A percentile compares a stretch with the other conserved stretches of the same genome.
Conservation (phyloP, 2,888 invertebrate genomes). For the Rhagonycha fulva region DNA sequence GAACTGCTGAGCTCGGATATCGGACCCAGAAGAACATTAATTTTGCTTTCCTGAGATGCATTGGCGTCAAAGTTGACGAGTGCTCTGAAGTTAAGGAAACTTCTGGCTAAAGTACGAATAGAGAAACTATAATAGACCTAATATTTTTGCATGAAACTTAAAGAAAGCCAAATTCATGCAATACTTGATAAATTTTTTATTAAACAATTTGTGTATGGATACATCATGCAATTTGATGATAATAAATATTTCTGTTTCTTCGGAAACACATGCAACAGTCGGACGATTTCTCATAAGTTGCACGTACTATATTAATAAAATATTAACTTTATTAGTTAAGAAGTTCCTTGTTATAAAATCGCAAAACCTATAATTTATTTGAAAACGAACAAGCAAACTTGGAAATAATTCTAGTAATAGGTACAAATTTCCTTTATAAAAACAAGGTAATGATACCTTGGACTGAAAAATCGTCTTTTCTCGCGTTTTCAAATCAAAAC, state of each 20-base stretch:
- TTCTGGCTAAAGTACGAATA: conserved; percentile 47
- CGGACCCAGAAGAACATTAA: conserved; percentile 99
- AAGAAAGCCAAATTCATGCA: background rate
- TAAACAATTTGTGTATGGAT: background rate
- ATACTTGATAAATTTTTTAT: background rate
- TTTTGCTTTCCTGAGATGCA: conserved; percentile 99
- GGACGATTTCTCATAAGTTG: conserved; percentile 9
- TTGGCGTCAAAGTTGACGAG: conserved; percentile 97
- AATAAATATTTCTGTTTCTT: background rate
- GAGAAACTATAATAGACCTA: conserved; percentile 32
- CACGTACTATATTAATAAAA: conserved; percentile 8
- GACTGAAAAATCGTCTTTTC: background rate
- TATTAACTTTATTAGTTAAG: conserved; percentile 13
- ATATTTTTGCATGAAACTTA: background rate
- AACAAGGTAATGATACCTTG: background rate
- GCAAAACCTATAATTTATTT: conserved; percentile 18
- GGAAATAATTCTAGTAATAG: background rate
- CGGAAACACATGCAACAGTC: conserved; percentile 6
- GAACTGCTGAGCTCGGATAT: conserved; percentile 97
- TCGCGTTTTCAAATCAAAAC: background rate
- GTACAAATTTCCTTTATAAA: too few species aligned
- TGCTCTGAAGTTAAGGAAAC: conserved; percentile 84
- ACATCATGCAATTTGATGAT: background rate
- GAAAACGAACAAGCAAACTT: background rate
- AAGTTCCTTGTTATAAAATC: conserved; percentile 17